phyloP scores from a whole-genome alignment of 1,140 invertebrate species.

The Lamellibrachia luymesi region DNA sequence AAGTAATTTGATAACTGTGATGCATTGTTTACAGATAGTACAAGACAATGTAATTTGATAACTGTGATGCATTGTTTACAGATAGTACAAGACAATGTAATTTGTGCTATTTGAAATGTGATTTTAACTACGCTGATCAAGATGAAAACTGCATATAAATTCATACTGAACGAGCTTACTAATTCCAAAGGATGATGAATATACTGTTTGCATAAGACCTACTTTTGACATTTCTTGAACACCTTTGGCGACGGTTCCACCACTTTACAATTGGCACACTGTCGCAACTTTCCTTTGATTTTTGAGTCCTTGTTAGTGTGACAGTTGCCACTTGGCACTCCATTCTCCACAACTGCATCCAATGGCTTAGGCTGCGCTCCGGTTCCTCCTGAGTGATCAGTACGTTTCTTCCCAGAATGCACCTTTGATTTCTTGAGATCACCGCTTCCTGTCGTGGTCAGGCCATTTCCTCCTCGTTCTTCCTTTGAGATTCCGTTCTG shows the following conservation, averaged over 20 bases:
- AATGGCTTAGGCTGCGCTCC: background rate
- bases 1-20: background rate
- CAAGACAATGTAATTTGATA: background rate
- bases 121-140: background rate
- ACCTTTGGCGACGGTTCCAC: background rate
- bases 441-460: background rate
- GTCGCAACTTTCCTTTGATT: background rate
- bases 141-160: background rate
- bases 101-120: background rate
- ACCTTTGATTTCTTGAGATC: background rate
- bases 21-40: background rate
- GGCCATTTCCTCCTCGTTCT: no score
- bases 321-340: background rate
- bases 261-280: background rate
- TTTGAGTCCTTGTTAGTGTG: background rate
- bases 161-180: background rate
- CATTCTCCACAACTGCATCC: background rate
- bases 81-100: no score
- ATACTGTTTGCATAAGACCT: background rate
- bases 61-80: no score
- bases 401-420: background rate
- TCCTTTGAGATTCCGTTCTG: no score
- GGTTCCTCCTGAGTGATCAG: background rate
- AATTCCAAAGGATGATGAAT: background rate
- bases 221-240: constrained; percentile 1